phyloP scores from a whole-genome alignment of 2,113 vertebrate species.

The Burhinus oedicnemus region DNA sequence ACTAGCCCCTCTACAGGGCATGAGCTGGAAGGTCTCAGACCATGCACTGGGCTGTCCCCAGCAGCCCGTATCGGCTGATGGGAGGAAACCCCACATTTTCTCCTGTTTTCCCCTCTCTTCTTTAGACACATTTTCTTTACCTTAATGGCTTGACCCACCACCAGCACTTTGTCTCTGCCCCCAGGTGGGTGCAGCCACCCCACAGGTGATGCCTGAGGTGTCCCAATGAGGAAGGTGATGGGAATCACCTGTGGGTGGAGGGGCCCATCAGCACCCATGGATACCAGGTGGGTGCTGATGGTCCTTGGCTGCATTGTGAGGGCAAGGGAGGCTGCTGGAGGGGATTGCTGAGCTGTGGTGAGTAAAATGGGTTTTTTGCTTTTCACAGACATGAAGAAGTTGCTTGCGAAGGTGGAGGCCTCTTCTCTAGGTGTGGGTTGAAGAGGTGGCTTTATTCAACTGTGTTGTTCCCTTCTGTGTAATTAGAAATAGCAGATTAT shows the following conservation, averaged over 20 bases:
- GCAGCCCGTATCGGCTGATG: background rate
- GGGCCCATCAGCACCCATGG: background rate
- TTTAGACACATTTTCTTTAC: background rate
- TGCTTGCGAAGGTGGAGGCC: background rate
- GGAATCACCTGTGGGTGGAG: background rate
- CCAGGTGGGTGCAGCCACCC: background rate
- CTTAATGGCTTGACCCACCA: background rate
- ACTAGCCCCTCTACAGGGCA: background rate
- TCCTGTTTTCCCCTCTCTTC: background rate
- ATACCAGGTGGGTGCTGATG: background rate
- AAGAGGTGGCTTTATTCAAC: background rate
- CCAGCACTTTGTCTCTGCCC: background rate
- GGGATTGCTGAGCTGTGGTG: background rate
- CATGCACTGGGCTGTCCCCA: fast-evolving
- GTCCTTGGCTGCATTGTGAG: background rate
- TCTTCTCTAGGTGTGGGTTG: background rate
- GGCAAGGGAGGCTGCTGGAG: background rate
- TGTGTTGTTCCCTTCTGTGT: background rate
- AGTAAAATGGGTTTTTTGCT: background rate
- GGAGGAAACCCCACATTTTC: background rate
- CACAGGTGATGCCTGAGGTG: background rate
- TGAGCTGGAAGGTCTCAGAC: background rate
- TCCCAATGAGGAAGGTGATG: background rate
- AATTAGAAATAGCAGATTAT: background rate
- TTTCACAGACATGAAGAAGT: background rate